Conservation (phyloP, 2,888 invertebrate genomes). For the Blera fallax region DNA sequence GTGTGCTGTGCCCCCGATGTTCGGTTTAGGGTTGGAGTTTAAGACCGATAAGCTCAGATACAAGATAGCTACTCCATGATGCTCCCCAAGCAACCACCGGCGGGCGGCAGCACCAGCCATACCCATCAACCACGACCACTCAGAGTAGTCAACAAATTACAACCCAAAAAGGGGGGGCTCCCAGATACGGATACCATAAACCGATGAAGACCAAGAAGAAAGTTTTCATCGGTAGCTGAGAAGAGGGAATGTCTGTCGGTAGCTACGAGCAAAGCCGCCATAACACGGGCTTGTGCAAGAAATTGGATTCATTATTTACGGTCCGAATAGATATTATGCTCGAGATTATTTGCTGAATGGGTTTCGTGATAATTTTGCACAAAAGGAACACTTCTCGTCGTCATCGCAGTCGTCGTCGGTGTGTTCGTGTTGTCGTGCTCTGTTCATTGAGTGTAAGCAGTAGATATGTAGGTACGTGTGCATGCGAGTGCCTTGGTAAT, state of each 20-base stretch:
- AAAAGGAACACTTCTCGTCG: constrained; percentile 73
- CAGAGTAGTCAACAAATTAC: constrained; percentile 33
- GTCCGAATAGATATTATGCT: constrained; percentile 75
- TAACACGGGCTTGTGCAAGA: constrained; percentile 73
- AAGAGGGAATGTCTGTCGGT: constrained; percentile 56
- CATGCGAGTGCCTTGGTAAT: constrained; percentile 38
- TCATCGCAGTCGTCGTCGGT: constrained; percentile 66
- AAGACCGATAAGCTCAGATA: constrained; percentile 39
- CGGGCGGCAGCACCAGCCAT: not conserved
- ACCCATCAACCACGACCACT: constrained; percentile 8
- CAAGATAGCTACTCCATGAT: constrained; percentile 3
- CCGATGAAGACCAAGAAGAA: constrained; percentile 22
- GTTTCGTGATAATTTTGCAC: constrained; percentile 74
- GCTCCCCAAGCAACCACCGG: not conserved
- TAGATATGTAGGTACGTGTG: constrained; percentile 17
- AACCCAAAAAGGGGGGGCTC: constrained; percentile 37
- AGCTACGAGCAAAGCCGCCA: constrained; percentile 66
- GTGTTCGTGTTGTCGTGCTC: constrained; percentile 49
- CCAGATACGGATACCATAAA: constrained; percentile 7
- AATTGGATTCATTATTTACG: constrained; percentile 76
- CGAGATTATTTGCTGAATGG: constrained; percentile 75
- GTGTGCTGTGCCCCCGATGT: not conserved
- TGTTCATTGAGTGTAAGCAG: constrained; percentile 48
- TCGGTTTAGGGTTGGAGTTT: constrained; percentile 18
- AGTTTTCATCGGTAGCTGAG: constrained; percentile 48